Base-by-base conservation (phyloP, 2,888 invertebrate genomes). In the Drepana falcataria region DNA sequence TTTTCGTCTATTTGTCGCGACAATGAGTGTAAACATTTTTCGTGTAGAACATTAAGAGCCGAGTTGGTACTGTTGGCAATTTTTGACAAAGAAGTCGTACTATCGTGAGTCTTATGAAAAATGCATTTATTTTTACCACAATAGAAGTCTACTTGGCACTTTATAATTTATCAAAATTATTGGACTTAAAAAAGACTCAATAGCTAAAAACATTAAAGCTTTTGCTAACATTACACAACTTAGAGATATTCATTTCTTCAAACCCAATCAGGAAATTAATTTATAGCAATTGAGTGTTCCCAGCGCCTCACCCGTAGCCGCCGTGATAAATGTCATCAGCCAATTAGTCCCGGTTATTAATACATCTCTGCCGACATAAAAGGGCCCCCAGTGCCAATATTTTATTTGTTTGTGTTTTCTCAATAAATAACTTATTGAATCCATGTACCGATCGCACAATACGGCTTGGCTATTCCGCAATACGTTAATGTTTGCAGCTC, bases 1-100 rank as follows among this genome's bases (percentile, higher is more conserved):
- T 76, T 71, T 79, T 81, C 80, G 3, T 37, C 5, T 37, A 37
- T 37, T 37, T 37, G 37, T 4, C 37, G 3, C 37, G 37, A 4
- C 86, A 86, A 87, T 83, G 85, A 82, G 77, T 73, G 69, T 77
- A 74, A 77, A 69, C 71, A 76, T 67, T 74, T 74, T 63, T 68
- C 66, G 71, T 73, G 68, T 76, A 77, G 73, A 65, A 58, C 59
- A 59, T 51, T 53, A 59, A 55, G 5, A 48, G 35, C 35, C 35
- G 6, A 47, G 35, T 34, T 21, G 34, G 44, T 33, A 35, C 34
- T 35, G 35, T 44, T 3, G 6, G 9, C 1, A 44, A 44, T 9
- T 3, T 44, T 44, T 6, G 6, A 44, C 9, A 44, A 44, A 44
- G 9, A 3, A 44, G 44, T 21, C 37, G 37, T 9, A 9, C 44